Conservation (phyloP, 1,140 invertebrate genomes). For the Drosophila oshimai region DNA sequence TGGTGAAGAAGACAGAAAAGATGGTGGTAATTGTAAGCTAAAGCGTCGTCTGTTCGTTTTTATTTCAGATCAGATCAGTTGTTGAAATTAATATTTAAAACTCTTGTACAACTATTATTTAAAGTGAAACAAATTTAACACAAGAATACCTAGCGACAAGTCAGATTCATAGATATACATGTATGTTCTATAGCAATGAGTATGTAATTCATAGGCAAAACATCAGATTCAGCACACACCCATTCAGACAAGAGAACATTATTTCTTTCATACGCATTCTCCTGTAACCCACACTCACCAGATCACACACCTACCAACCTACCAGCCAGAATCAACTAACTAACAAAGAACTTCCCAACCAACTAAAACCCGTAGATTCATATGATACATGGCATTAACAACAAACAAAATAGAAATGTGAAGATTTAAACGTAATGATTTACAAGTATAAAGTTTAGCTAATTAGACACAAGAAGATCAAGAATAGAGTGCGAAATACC, state of each 20-base stretch:
- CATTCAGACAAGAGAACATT: slow-evolving; percentile 44
- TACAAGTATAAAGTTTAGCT: slow-evolving; percentile 75
- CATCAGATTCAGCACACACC: slow-evolving; percentile 46
- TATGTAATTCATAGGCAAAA: slow-evolving; percentile 65
- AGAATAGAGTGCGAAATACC: slow-evolving; percentile 45
- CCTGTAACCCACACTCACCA: slow-evolving; percentile 13
- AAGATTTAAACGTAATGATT: slow-evolving; percentile 62
- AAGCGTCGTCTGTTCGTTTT: slow-evolving; percentile 81
- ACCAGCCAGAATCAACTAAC: slow-evolving; percentile 32
- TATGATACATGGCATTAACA: slow-evolving; percentile 46
- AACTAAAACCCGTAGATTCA: slow-evolving; percentile 45
- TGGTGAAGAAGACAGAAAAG: slow-evolving; percentile 72
- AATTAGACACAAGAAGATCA: slow-evolving; percentile 69
- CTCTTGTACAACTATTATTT: slow-evolving; percentile 72
- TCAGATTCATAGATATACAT: slow-evolving; percentile 69
- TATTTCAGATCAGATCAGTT: slow-evolving; percentile 76
- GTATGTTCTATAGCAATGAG: slow-evolving; percentile 66
- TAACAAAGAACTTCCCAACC: slow-evolving; percentile 47
- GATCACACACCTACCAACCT: slow-evolving; percentile 18
- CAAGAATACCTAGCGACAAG: slow-evolving; percentile 63
- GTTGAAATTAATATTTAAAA: slow-evolving; percentile 80
- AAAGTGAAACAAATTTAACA: slow-evolving; percentile 60
- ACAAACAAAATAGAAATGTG: slow-evolving; percentile 64
- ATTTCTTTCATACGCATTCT: slow-evolving; percentile 60
- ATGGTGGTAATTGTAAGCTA: slow-evolving; percentile 81